Base-by-base conservation (phyloP, 2,797 vertebrate genomes). In the Spinibarbus caldwelli region DNA sequence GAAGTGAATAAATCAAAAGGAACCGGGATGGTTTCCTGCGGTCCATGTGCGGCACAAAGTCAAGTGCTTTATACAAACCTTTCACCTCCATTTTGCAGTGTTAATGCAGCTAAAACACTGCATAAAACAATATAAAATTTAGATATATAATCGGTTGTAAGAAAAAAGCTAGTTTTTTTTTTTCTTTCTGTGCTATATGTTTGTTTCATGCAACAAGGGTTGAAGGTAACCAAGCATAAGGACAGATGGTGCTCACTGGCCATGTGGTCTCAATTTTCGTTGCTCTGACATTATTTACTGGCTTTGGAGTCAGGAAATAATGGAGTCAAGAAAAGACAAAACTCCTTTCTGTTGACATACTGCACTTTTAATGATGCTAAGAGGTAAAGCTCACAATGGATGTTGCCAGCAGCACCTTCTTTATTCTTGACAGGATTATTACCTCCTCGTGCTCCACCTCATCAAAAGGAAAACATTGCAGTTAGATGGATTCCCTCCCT, bases 1-100 rank as follows among this genome's bases (percentile, higher is more conserved):
- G 89, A 88, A 86, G 87, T 89, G 86, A 83, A 91, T 91, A 88
- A 86, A 90, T 92, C 87, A 92, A 88, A 88, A 89, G 72, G 87
- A 85, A 54, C 62, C 34, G 29, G 78, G 62, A 68, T 26, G 59
- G 43, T 79, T 68, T 76, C 59, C 47, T 23, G 47, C 26, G 31
- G 45, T 54, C 43, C 49, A 64, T 81, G 78, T 38, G 57, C 21
- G 17, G 29, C 11, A 29, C 43, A 66, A 67, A 76, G 72, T 47
- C 31, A 52, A 76, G 82, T 19, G 31, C 15, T 5, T 67, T 43
- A 21, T 34, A 9, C 19, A 38, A 47, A 2, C 23, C 71, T 64
- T 59, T 26, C 34, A 83, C 70, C 67, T 83, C 57, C 17, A 66
- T 78, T 73, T 62, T 68, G 36, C 29, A 5, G 23, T 11, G 23